A percentile compares a stretch with the other conserved stretches of the same genome.
These are phyloP conservation scores for Phaedon cochleariae DNA, from an alignment of 2,888 invertebrate genomes.

Conservation along the genomic window DNA sequence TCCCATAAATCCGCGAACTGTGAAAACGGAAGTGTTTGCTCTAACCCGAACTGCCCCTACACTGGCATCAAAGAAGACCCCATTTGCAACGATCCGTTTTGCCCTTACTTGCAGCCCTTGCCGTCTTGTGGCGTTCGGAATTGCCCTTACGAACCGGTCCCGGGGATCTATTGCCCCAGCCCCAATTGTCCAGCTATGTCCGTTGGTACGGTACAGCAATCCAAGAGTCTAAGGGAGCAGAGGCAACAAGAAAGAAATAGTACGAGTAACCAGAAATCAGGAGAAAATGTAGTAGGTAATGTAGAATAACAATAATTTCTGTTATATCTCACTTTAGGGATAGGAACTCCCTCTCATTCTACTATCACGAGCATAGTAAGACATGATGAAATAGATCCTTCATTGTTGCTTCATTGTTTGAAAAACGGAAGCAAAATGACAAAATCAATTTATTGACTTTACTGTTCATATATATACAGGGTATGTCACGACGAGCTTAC, in stretches of 20 bases:
- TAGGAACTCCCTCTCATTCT: no score
- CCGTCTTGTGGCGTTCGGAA: slow-evolving; percentile 46
- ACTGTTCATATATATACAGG: no score
- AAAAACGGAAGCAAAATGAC: no score
- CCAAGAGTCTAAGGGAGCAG: neutral
- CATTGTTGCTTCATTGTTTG: no score
- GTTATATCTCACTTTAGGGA: no score
- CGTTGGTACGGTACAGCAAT: neutral
- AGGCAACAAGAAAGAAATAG: neutral
- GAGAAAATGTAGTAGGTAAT: no score
- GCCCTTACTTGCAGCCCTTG: slow-evolving; percentile 44
- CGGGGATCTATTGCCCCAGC: slow-evolving; percentile 23
- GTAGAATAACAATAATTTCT: no score
- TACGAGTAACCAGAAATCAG: no score
- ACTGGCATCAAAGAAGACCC: slow-evolving; percentile 20
- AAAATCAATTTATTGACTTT: no score
- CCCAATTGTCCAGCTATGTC: slow-evolving; percentile 11
- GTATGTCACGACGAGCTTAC: no score
- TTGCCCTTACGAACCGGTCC: slow-evolving; percentile 44
- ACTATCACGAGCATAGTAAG: no score
- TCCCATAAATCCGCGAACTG: neutral
- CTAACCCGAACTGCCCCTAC: slow-evolving; percentile 41
- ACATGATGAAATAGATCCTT: no score
- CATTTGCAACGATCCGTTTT: slow-evolving; percentile 44
- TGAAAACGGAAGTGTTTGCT: slow-evolving; percentile 20